These are phyloP conservation scores for Casuarius casuarius DNA, from an alignment of 2,113 vertebrate genomes.

Conservation along the genomic window DNA sequence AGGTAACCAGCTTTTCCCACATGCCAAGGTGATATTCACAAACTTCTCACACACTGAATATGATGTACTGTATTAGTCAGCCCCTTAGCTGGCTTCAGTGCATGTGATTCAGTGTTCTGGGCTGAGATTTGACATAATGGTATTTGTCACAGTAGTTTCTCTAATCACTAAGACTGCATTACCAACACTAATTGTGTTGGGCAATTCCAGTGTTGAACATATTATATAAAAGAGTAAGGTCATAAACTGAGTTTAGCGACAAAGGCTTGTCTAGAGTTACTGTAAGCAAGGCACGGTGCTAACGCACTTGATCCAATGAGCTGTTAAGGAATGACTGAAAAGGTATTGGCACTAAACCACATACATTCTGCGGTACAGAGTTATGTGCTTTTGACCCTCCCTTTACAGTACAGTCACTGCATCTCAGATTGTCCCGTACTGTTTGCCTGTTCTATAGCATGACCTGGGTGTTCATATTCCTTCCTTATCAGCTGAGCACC, in stretches of 20 bases:
- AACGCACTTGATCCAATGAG: not conserved
- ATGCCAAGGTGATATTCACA: not conserved
- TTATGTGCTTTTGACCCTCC: slow-evolving; percentile 6
- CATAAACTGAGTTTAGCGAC: not conserved
- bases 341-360: not conserved
- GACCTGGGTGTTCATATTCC: slow-evolving; percentile 3
- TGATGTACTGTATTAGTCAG: not conserved
- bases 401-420: not conserved
- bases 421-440: not conserved
- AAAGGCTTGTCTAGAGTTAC: not conserved
- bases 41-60: not conserved
- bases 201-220: not conserved
- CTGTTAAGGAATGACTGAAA: not conserved
- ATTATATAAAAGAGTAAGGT: not conserved
- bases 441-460: not conserved
- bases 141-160: not conserved
- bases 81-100: not conserved
- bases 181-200: not conserved
- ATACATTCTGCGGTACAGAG: accelerated
- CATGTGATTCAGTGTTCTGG: not conserved
- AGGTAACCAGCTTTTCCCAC: not conserved
- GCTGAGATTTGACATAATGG: not conserved
- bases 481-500: not conserved
- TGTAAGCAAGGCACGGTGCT: not conserved
- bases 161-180: not conserved